phyloP scores from a whole-genome alignment of 2,888 invertebrate species.

The Tipula confusa region DNA sequence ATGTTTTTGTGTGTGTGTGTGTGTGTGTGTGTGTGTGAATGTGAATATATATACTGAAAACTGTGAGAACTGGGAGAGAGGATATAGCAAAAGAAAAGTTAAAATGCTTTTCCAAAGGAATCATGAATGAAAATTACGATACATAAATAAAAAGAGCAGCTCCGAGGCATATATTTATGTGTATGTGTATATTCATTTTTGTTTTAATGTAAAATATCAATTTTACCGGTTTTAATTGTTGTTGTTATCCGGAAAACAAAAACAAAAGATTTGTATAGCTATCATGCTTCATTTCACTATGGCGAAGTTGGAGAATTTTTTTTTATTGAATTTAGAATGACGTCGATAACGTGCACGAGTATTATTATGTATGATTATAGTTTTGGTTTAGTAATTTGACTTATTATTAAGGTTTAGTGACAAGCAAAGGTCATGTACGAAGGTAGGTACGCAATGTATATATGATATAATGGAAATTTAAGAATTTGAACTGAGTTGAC shows the following conservation, averaged over 20 bases:
- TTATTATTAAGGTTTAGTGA: not conserved
- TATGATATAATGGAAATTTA: no score
- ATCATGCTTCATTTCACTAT: not conserved
- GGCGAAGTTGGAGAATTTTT: not conserved
- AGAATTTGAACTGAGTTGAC: no score
- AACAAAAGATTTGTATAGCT: not conserved
- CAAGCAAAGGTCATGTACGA: not conserved
- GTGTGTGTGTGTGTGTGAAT: not conserved
- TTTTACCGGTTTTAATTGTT: not conserved
- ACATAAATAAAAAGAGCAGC: not conserved
- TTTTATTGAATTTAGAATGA: not conserved
- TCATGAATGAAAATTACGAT: not conserved
- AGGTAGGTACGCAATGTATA: no score
- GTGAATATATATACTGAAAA: not conserved
- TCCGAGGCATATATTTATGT: not conserved
- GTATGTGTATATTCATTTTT: not conserved
- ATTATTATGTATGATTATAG: not conserved
- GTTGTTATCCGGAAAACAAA: not conserved
- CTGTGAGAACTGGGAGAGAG: not conserved
- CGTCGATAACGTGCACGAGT: no score
- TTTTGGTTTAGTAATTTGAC: not conserved
- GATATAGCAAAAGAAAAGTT: not conserved
- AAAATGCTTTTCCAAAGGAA: not conserved
- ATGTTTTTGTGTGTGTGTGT: not conserved
- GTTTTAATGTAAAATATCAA: not conserved